Conservation (phyloP, 2,113 vertebrate species). For the Lophura nycthemera region DNA sequence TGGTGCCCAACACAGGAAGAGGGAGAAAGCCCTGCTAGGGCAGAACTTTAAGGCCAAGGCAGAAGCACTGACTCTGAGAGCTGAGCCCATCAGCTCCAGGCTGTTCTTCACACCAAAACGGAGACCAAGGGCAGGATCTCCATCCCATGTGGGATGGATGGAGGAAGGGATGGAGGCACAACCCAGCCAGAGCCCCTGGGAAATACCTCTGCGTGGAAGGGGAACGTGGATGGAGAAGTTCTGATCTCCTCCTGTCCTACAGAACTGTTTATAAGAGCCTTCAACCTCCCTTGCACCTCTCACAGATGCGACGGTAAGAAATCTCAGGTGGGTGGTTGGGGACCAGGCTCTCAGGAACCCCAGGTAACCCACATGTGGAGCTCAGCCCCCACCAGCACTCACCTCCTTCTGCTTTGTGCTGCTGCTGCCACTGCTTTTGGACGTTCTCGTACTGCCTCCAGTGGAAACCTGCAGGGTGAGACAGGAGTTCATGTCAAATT, state of each 20-base stretch:
- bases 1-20: rapidly evolving
- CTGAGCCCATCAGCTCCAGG: background rate
- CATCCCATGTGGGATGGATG: no score
- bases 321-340: rapidly evolving
- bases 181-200: background rate
- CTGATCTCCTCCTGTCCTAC: background rate
- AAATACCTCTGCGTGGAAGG: background rate
- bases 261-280: background rate
- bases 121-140: no score
- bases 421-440: constrained; percentile 6
- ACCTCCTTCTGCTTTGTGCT: constrained; percentile 68
- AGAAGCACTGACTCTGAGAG: no score
- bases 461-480: constrained; percentile 62
- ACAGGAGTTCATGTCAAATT: background rate
- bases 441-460: constrained; percentile 46
- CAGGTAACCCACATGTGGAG: no score
- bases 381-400: background rate
- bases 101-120: background rate
- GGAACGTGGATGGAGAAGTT: no score
- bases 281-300: background rate
- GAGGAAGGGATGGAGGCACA: no score
- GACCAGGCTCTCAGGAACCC: no score
- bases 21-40: background rate
- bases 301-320: background rate
- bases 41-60: background rate